Base-by-base conservation (phyloP, 2,888 invertebrate species). In the Idaea biselata region DNA sequence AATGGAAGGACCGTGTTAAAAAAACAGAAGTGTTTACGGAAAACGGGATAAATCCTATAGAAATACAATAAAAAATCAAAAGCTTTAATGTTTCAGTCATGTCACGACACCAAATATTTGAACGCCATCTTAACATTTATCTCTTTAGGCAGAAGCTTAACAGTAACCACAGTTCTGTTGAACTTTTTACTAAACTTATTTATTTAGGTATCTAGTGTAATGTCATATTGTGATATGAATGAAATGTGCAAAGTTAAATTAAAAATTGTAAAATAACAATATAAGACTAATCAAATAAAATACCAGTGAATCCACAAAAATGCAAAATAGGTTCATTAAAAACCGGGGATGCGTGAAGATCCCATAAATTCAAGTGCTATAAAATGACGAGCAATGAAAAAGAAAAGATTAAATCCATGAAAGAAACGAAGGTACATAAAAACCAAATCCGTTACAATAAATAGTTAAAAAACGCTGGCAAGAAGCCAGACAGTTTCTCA, bases 61-160 rank as follows among this genome's bases (percentile, higher is more conserved):
- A 44, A 44, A 44, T 44, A 44, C 44, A 44, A 44, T 2, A 8
- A 44, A 44, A 44, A 44, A 44, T 44, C 44, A 44, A 44, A 44
- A 44, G 44, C 44, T 44, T 44, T 44, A 44, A 44, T 44, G 44
- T 44, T 44, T 44, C 44, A 44, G 44, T 44, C 44, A 44, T 44
- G 44, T 44, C 44, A 44, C 44, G 44, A 7, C 8, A 44, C 44
- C 44, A 44, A 44, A 44, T 44, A 44, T 44, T 44, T 44, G 44
- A 44, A 14, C 44, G 44, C 44, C 44, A 14, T 44, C 44, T 44
- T 44, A 44, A 44, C 44, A 44, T 44, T 44, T 44, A 44, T 44
- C 44, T 44, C 14, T 44, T 44, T 44, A 14, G 44, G 44, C 44
- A 44, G 44, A 44, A 44, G 44, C 44, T 44, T 14, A 44, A 44